phyloP scores from a whole-genome alignment of 2,797 vertebrate genomes.

The Tenualosa thibaudeaui region DNA sequence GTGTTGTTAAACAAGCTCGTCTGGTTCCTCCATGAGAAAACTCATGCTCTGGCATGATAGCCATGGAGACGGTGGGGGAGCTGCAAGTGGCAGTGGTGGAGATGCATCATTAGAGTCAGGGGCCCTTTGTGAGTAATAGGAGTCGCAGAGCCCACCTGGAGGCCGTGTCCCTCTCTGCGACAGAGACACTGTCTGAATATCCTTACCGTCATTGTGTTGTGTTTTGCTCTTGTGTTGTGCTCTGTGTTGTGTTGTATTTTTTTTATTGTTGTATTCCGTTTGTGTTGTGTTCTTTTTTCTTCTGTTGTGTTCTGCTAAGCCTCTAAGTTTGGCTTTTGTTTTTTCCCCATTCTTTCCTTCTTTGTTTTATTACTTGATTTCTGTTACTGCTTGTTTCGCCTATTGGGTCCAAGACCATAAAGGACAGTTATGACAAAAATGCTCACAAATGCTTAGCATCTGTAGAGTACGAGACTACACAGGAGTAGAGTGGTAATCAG shows the following conservation, averaged over 20 bases:
- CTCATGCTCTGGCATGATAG: neutral
- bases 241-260: neutral
- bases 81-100: neutral
- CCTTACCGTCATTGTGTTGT: neutral
- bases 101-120: conserved; percentile 44
- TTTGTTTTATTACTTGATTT: neutral
- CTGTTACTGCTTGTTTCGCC: neutral
- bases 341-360: no score
- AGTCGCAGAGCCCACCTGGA: conserved; percentile 27
- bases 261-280: neutral
- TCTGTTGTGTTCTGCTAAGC: no score
- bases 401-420: neutral
- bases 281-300: no score
- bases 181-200: conserved; percentile 4
- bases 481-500: neutral
- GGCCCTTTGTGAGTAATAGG: conserved; percentile 34
- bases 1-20: neutral
- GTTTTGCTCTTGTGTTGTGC: no score
- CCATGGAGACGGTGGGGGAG: neutral
- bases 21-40: neutral
- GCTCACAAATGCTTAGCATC: neutral
- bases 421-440: neutral
- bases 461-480: neutral
- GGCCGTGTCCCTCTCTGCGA: neutral
- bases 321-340: no score